A percentile compares a stretch with the other conserved stretches of the same genome.
These are phyloP conservation scores for Sus scrofa DNA, from an alignment of 2,113 vertebrate species.

Conservation along the genomic window DNA sequence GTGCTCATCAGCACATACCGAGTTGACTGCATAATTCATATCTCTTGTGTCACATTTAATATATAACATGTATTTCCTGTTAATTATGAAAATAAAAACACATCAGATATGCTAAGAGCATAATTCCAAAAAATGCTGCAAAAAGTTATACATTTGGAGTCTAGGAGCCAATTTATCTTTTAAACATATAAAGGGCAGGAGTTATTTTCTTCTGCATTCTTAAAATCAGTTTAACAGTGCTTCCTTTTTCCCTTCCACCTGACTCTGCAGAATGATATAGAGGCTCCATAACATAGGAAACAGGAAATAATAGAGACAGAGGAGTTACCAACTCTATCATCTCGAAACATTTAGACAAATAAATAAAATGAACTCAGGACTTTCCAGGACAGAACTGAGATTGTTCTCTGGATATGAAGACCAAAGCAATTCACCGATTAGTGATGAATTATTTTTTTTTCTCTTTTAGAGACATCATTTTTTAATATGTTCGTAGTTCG, in stretches of 20 bases:
- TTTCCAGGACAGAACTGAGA: conserved; percentile 65
- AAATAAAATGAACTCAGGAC: conserved; percentile 78
- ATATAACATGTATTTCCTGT: conserved; percentile 88
- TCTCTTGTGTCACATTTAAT: conserved; percentile 90
- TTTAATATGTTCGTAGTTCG: conserved; percentile 1
- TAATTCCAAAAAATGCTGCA: conserved; percentile 81
- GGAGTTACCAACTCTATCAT: conserved; percentile 78
- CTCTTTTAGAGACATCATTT: conserved; percentile 57
- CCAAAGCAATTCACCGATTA: conserved; percentile 62
- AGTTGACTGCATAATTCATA: conserved; percentile 89
- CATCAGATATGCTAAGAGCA: conserved; percentile 83
- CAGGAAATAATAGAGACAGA: conserved; percentile 83
- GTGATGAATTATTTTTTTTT: conserved; percentile 65
- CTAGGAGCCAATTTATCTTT: conserved; percentile 37
- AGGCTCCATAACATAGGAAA: conserved; percentile 61
- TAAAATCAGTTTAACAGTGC: conserved; percentile 43
- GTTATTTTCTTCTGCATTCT: background rate
- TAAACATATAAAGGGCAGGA: background rate
- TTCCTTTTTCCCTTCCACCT: conserved; percentile 64
- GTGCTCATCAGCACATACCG: conserved; percentile 83
- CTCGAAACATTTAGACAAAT: conserved; percentile 81
- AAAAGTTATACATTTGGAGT: conserved; percentile 77
- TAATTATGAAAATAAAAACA: conserved; percentile 89
- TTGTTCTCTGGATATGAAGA: conserved; percentile 67
- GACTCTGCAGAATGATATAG: conserved; percentile 73